These are phyloP conservation scores for Pocillopora verrucosa DNA, from an alignment of 64 coral and sea anemone species.

Conservation along the genomic window DNA sequence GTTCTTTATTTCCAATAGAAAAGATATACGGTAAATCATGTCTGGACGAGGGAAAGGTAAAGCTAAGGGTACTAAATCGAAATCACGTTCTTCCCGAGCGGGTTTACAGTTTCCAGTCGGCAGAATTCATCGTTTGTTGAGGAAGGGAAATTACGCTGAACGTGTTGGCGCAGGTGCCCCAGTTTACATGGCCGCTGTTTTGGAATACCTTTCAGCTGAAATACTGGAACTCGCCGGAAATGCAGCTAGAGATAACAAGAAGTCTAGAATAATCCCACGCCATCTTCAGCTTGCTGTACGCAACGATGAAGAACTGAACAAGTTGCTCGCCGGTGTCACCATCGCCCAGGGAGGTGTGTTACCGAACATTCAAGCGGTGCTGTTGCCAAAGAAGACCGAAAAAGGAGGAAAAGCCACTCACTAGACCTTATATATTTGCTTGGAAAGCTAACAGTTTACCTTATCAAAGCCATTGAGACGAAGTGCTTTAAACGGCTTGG, in stretches of 20 bases:
- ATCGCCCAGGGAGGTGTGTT: slow-evolving; percentile 56
- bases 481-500: background rate
- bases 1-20: background rate
- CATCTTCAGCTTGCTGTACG: slow-evolving; percentile 47
- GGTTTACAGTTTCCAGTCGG: slow-evolving; percentile 55
- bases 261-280: slow-evolving; percentile 47
- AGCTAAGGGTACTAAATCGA: slow-evolving; percentile 25
- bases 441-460: background rate
- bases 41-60: slow-evolving; percentile 60
- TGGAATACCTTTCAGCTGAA: slow-evolving; percentile 60
- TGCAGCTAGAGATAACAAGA: slow-evolving; percentile 58
- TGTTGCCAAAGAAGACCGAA: slow-evolving; percentile 49
- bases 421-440: background rate
- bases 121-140: slow-evolving; percentile 51
- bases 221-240: slow-evolving; percentile 55
- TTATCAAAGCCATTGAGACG: background rate
- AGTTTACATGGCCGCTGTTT: slow-evolving; percentile 55
- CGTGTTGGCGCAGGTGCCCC: slow-evolving; percentile 45
- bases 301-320: slow-evolving; percentile 62
- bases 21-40: background rate
- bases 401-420: slow-evolving; percentile 20
- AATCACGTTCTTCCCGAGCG: slow-evolving; percentile 47
- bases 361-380: slow-evolving; percentile 60
- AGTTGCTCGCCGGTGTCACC: slow-evolving; percentile 30
- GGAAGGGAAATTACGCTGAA: slow-evolving; percentile 55